Evolutionary conservation across 2,113 vertebrate species (phyloP).

Genomic region (Clarias batrachus): DNA sequence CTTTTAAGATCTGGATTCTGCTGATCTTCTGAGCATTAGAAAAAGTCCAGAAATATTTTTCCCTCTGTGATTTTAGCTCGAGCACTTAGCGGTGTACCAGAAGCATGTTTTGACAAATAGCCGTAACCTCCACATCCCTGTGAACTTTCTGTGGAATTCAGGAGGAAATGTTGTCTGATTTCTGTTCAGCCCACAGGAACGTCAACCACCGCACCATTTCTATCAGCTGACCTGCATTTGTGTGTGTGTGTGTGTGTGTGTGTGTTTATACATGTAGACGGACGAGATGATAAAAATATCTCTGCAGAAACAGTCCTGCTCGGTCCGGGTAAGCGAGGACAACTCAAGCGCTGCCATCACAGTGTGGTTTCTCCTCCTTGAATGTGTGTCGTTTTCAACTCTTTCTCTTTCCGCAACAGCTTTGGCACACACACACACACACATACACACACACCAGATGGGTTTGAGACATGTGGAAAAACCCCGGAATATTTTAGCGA

Average conservation of each 20-base stretch:
- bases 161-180: slow-evolving; percentile 26
- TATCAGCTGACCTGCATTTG: slow-evolving; percentile 19
- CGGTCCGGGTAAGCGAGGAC: background rate
- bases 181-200: slow-evolving; percentile 25
- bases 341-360: background rate
- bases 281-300: slow-evolving; percentile 18
- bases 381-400: slow-evolving; percentile 4
- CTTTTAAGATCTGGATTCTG: background rate
- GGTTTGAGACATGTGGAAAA: slow-evolving; percentile 21
- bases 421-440: slow-evolving; percentile 9
- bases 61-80: background rate
- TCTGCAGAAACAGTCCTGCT: background rate
- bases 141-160: slow-evolving; percentile 27
- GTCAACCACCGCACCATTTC: slow-evolving; percentile 8
- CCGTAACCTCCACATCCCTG: slow-evolving; percentile 18
- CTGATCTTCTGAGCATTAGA: background rate
- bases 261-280: background rate
- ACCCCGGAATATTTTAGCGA: slow-evolving; percentile 1
- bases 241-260: background rate
- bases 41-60: background rate
- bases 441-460: background rate
- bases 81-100: slow-evolving; percentile 12
- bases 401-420: background rate
- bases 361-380: background rate
- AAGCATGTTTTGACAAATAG: slow-evolving; percentile 19